A percentile compares a stretch with the other conserved stretches of the same genome.
These are phyloP conservation scores for Drosophila imparisetae DNA, from an alignment of 2,888 invertebrate species.

Conservation along the genomic window DNA sequence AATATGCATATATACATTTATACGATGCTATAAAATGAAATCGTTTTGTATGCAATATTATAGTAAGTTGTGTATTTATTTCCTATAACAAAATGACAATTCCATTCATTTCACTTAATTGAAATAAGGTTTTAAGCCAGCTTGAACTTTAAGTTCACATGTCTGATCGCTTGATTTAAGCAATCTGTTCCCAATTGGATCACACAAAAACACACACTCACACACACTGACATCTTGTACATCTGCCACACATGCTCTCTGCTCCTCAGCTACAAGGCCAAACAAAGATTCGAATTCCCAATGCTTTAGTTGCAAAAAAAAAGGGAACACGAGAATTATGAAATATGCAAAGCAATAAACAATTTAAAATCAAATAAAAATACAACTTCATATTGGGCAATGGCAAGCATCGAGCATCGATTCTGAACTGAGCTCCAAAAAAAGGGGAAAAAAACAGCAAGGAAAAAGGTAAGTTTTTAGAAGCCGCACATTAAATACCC, in stretches of 20 bases:
- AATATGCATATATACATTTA: constrained; percentile 1
- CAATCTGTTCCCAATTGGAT: constrained; percentile 53
- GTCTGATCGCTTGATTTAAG: constrained; percentile 44
- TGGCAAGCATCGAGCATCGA: constrained; percentile 56
- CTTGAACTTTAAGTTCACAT: constrained; percentile 4
- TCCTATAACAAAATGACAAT: not conserved
- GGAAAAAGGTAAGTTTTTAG: not conserved
- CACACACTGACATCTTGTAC: not conserved
- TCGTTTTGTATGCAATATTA: not conserved
- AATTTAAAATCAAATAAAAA: constrained; percentile 79
- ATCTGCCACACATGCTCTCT: constrained; percentile 26
- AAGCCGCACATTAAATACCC: not conserved
- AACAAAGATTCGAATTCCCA: constrained; percentile 31
- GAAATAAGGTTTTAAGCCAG: no score
- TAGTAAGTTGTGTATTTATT: not conserved
- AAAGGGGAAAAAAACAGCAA: constrained; percentile 15
- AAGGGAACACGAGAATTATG: constrained; percentile 59
- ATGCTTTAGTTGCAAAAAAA: constrained; percentile 19
- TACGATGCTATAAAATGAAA: constrained; percentile 21
- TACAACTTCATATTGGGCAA: constrained; percentile 77
- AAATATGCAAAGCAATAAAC: constrained; percentile 80
- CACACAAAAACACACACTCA: constrained; percentile 13
- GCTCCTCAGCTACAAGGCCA: constrained; percentile 48
- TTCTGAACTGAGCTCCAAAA: constrained; percentile 48
- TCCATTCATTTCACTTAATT: not conserved